Base-by-base conservation (phyloP, 2,888 invertebrate species). In the Meiosimyza platycephala region DNA sequence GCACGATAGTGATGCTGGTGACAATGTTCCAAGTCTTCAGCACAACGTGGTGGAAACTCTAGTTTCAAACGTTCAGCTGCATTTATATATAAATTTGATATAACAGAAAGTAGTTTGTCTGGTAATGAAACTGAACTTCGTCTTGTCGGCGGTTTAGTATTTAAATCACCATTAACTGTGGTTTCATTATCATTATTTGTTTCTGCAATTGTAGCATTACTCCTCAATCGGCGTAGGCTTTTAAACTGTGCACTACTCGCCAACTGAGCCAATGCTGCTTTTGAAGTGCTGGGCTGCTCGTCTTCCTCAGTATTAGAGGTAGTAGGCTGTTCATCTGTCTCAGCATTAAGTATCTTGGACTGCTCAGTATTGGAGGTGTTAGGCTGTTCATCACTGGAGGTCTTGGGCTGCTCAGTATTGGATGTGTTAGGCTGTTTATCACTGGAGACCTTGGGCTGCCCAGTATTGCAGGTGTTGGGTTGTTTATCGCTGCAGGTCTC, bases 71-170 rank as follows among this genome's bases (percentile, higher is more conserved):
- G 84, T 9, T 79, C 73, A 7, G 80, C 80, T 6, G 80, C 84
- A 33, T 82, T 79, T 71, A 86, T 79, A 72, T 85, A 86, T 50
- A 84, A 75, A 66, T 82, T 83, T 0, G 86, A 86, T 6, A 86
- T 80, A 0, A 85, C 76, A 0, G 79, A 79, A 11, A 82, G 79
- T 13, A 86, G 65, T 71, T 84, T 80, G 57, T 78, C 77, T n/a
- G 80, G 80, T 13, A 79, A 72, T 64, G 76, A 40, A 40, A 9
- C 40, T 40, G 40, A 7, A 9, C 9, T 40, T 40, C 9, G 40
- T 40, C 40, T 76, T 67, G 2, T 55, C 64, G 6, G 47, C 12
- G 57, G 18, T 28, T 57, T 16, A 48, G n/a, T 48, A 50, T 6
- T 63, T 3, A 18, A 12, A 15, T 7, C 15, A 0, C 11, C 51